These are phyloP conservation scores for Subanguina moxae DNA, from an alignment of 1,140 invertebrate species.

Conservation along the genomic window DNA sequence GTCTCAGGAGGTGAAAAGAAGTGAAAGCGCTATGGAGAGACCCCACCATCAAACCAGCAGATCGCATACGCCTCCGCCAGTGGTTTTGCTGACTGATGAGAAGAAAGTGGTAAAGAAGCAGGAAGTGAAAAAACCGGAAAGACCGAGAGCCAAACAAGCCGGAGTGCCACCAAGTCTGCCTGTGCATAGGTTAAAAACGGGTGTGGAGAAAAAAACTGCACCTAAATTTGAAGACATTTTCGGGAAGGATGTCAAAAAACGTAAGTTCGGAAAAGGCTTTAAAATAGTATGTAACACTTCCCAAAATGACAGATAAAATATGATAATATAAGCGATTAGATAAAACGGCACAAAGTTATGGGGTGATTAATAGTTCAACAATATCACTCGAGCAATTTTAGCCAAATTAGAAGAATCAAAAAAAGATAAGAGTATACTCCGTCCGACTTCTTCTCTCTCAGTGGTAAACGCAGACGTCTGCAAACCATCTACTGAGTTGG, in stretches of 20 bases:
- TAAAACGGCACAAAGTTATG: too few relatives aligned
- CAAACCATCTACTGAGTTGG: too few relatives aligned
- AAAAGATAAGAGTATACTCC: too few relatives aligned
- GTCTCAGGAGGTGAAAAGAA: not conserved
- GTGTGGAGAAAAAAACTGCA: not conserved
- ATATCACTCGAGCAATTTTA: too few relatives aligned
- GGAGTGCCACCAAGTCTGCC: not conserved
- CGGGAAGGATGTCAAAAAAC: not conserved
- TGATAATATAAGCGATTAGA: too few relatives aligned
- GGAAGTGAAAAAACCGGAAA: not conserved
- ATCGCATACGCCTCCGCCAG: not conserved
- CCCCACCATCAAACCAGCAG: not conserved
- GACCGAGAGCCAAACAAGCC: not conserved
- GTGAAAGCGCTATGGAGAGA: not conserved
- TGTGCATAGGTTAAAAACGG: not conserved
- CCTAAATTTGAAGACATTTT: not conserved
- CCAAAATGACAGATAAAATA: too few relatives aligned
- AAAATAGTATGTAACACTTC: not conserved
- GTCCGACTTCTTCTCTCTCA: too few relatives aligned
- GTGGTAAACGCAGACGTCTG: too few relatives aligned
- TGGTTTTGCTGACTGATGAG: not conserved
- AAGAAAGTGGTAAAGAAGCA: not conserved
- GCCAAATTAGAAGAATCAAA: too few relatives aligned
- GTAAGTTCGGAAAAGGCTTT: too few relatives aligned
- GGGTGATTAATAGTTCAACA: too few relatives aligned